Evolutionary conservation across 2,113 vertebrate species (phyloP).

Genomic region (Triplophysa siluroides): DNA sequence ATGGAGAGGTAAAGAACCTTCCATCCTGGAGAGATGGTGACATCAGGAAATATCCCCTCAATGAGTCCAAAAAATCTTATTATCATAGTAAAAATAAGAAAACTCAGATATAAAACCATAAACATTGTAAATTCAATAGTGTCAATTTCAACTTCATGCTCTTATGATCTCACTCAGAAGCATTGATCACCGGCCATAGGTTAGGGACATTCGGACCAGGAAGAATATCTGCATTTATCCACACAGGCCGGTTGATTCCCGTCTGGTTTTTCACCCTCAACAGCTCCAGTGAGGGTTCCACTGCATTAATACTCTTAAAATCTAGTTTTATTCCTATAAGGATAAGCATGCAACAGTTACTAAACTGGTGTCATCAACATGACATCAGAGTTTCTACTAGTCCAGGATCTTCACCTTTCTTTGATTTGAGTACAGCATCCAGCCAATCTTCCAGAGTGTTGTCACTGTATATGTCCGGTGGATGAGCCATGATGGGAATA

Average conservation of each 20-base stretch:
- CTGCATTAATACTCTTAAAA: slow-evolving; percentile 73
- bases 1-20: slow-evolving; percentile 70
- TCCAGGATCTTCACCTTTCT: slow-evolving; percentile 71
- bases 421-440: slow-evolving; percentile 73
- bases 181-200: slow-evolving; percentile 69
- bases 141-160: not conserved
- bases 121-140: not conserved
- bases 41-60: slow-evolving; percentile 77
- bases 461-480: slow-evolving; percentile 78
- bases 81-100: not conserved
- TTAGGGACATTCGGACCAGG: slow-evolving; percentile 77
- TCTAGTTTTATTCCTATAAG: slow-evolving; percentile 79
- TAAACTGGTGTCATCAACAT: too few relatives aligned
- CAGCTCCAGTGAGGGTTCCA: slow-evolving; percentile 71
- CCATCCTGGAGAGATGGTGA: slow-evolving; percentile 83
- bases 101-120: not conserved
- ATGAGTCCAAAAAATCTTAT: slow-evolving; percentile 78
- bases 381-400: not conserved
- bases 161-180: slow-evolving; percentile 64
- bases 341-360: not conserved
- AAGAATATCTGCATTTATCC: slow-evolving; percentile 78
- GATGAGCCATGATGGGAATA: slow-evolving; percentile 84
- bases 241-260: slow-evolving; percentile 71
- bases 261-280: slow-evolving; percentile 62
- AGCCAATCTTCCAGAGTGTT: slow-evolving; percentile 82